phyloP scores from a whole-genome alignment of 2,797 vertebrate genomes.

The Tangara arthus region DNA sequence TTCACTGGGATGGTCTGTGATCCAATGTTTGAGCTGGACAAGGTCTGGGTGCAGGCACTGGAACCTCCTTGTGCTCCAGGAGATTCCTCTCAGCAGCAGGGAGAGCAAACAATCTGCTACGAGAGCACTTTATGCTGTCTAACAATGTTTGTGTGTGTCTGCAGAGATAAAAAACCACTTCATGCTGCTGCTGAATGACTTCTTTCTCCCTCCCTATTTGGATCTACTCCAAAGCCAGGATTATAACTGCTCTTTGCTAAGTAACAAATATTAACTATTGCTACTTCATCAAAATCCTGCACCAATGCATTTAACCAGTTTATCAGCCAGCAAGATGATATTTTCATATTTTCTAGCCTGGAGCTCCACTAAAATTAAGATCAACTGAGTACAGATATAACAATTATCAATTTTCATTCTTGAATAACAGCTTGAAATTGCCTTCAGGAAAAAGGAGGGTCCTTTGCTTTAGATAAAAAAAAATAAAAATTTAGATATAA shows the following conservation, averaged over 20 bases:
- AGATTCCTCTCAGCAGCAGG: not conserved
- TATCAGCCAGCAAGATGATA: slow-evolving; percentile 54
- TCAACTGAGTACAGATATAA: slow-evolving; percentile 69
- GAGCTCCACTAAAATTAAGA: slow-evolving; percentile 73
- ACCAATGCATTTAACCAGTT: slow-evolving; percentile 48
- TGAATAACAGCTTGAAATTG: slow-evolving; percentile 72
- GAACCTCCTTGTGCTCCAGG: not conserved
- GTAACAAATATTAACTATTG: slow-evolving; percentile 49
- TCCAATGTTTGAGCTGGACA: not conserved
- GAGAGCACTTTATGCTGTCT: slow-evolving; percentile 8
- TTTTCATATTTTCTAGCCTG: slow-evolving; percentile 75
- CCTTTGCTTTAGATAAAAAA: slow-evolving; percentile 66
- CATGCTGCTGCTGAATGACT: not conserved
- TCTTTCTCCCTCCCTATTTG: slow-evolving; percentile 5
- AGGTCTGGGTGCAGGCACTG: not conserved
- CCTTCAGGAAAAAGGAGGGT: slow-evolving; percentile 76
- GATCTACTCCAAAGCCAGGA: slow-evolving; percentile 38
- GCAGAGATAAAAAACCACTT: not conserved
- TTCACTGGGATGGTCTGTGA: not conserved
- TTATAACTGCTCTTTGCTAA: slow-evolving; percentile 51
- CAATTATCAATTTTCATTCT: slow-evolving; percentile 79
- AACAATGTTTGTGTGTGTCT: slow-evolving; percentile 10
- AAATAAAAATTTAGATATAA: slow-evolving; percentile 30
- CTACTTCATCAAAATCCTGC: slow-evolving; percentile 59
- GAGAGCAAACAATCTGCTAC: not conserved